Evolutionary conservation across 2,888 invertebrate genomes (phyloP).

Genomic region (Stegophylla sp.): DNA sequence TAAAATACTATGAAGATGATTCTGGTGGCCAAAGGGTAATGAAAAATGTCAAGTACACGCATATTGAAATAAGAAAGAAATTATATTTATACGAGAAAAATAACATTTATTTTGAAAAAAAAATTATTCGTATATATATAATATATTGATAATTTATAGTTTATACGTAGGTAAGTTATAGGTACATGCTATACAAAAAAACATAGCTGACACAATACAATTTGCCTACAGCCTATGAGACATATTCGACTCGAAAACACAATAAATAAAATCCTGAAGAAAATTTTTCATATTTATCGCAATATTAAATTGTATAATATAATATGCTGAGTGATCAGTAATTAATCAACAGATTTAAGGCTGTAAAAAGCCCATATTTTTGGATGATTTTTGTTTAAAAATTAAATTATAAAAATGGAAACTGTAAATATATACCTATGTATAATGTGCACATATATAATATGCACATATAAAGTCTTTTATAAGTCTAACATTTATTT

Average conservation of each 20-base stretch:
- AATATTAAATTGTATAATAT: background rate
- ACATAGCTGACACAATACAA: background rate
- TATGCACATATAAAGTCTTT: no score
- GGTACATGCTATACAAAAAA: background rate
- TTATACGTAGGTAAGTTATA: background rate
- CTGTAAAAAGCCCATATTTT: no score
- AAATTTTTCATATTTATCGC: background rate
- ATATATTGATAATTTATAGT: background rate
- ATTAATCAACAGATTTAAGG: background rate
- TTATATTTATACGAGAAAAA: background rate
- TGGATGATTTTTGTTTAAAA: no score
- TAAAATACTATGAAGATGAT: no score
- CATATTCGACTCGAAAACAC: background rate
- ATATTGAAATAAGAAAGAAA: background rate
- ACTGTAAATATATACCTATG: no score
- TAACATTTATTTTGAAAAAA: constrained; percentile 1
- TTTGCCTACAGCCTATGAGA: no score
- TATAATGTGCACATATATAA: no score
- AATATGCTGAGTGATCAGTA: background rate
- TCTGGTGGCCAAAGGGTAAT: no score
- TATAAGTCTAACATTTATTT: no score
- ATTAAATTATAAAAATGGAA: no score
- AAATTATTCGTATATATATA: background rate
- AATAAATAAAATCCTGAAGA: background rate
- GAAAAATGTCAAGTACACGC: no score